Percentiles rank a stretch among this genome's conserved stretches.
Evolutionary conservation across 53 echinoderm and acorn worm species (phyloP).

Genomic region (Antedon mediterranea): DNA sequence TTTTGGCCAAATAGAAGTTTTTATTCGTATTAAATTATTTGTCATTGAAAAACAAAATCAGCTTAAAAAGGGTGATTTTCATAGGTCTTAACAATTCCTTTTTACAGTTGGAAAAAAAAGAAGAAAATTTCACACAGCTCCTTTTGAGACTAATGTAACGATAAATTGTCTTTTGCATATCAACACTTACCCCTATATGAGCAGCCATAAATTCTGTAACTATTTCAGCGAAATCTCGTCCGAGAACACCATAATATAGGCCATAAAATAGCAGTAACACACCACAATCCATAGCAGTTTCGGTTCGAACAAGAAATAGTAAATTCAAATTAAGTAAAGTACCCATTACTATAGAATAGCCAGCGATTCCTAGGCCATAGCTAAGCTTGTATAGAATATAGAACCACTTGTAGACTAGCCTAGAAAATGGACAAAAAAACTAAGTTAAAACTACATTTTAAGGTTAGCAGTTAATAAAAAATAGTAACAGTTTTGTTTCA

Average conservation of each 20-base stretch:
- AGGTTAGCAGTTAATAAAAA: no score
- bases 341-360: slow-evolving; percentile 77
- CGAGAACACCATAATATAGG: slow-evolving; percentile 85
- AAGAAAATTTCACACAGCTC: no score
- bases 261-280: slow-evolving; percentile 76
- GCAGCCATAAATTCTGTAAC: slow-evolving; percentile 91
- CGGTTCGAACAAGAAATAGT: slow-evolving; percentile 55
- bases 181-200: slow-evolving; percentile 36
- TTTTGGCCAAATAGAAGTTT: no score
- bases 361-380: slow-evolving; percentile 69
- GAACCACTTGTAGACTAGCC: slow-evolving; percentile 89
- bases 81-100: no score
- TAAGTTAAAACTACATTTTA: not conserved
- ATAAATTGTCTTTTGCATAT: no score
- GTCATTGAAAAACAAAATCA: no score
- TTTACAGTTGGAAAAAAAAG: no score
- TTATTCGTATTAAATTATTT: no score
- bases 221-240: slow-evolving; percentile 97
- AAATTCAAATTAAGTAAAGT: slow-evolving; percentile 80
- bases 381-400: slow-evolving; percentile 84
- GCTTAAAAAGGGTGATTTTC: no score
- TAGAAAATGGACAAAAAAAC: slow-evolving; percentile 7
- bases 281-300: slow-evolving; percentile 67
- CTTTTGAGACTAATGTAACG: no score
- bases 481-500: no score